A percentile compares a stretch with the other conserved stretches of the same genome.
These are phyloP conservation scores for Alectura lathami DNA, from an alignment of 2,113 vertebrate species.

Conservation along the genomic window DNA sequence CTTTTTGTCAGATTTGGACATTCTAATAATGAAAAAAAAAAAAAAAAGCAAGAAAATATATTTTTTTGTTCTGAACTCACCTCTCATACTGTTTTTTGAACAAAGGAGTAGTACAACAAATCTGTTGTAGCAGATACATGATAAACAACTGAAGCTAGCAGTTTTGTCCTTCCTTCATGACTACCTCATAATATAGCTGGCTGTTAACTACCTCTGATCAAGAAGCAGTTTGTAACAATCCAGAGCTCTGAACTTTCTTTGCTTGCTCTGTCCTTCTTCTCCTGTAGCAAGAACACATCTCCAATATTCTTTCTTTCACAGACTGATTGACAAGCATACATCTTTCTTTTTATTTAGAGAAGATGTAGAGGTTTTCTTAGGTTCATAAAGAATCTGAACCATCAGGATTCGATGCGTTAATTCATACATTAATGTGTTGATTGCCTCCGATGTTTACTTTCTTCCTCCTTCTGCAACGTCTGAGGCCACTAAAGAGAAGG, in stretches of 20 bases:
- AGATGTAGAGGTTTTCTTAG: background rate
- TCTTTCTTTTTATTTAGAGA: background rate
- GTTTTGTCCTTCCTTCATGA: background rate
- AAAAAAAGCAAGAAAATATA: background rate
- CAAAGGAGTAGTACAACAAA: too few relatives aligned
- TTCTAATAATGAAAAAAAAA: background rate
- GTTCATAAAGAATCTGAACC: background rate
- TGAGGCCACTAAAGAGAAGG: background rate
- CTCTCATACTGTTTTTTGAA: background rate
- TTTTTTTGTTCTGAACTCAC: background rate
- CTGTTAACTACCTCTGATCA: background rate
- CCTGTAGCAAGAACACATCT: fast-evolving
- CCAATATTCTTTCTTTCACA: background rate
- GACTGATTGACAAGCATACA: background rate
- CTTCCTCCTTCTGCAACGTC: background rate
- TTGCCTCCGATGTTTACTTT: background rate
- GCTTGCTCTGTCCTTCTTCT: background rate
- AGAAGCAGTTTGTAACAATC: background rate
- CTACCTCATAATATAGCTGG: background rate
- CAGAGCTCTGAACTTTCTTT: background rate
- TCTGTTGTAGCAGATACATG: background rate
- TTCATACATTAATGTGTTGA: background rate
- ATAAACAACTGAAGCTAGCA: background rate
- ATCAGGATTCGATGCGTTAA: background rate
- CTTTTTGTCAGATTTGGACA: background rate